A percentile compares a stretch with the other conserved stretches of the same genome.
Evolutionary conservation across 2,113 vertebrate species (phyloP).

Genomic region (Barnardius zonarius): DNA sequence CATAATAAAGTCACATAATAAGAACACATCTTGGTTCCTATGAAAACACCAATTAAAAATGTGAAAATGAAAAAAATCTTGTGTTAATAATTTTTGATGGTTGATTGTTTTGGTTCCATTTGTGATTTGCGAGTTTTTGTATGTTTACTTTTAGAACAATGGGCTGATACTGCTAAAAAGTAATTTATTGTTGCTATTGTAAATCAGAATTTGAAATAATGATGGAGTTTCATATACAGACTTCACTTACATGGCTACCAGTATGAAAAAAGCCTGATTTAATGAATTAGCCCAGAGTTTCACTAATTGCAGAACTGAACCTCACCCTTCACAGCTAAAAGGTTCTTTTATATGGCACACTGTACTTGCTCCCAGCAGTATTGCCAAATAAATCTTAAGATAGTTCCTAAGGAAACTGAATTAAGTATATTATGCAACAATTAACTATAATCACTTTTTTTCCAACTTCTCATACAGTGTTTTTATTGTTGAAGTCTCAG

Average conservation of each 20-base stretch:
- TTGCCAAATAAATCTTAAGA: not conserved
- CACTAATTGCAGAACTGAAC: not conserved
- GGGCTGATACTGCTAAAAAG: not conserved
- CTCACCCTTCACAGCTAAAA: not conserved
- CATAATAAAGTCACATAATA: not conserved
- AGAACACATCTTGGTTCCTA: not conserved
- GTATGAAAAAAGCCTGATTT: not conserved
- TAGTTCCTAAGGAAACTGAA: slow-evolving; percentile 11
- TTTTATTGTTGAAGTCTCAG: slow-evolving; percentile 24
- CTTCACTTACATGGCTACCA: not conserved
- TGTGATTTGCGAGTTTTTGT: not conserved
- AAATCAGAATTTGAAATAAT: not conserved
- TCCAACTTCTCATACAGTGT: not conserved
- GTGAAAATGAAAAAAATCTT: not conserved
- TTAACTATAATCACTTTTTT: slow-evolving; percentile 40
- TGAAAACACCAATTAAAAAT: not conserved
- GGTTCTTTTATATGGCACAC: not conserved
- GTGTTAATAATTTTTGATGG: not conserved
- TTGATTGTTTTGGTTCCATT: not conserved
- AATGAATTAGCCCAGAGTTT: not conserved
- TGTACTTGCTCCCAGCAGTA: not conserved
- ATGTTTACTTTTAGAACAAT: not conserved
- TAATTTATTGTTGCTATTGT: not conserved
- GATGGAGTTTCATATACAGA: not conserved
- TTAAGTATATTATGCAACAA: not conserved